Conservation (phyloP, 2,113 vertebrate genomes). For the Cyrtonyx montezumae region DNA sequence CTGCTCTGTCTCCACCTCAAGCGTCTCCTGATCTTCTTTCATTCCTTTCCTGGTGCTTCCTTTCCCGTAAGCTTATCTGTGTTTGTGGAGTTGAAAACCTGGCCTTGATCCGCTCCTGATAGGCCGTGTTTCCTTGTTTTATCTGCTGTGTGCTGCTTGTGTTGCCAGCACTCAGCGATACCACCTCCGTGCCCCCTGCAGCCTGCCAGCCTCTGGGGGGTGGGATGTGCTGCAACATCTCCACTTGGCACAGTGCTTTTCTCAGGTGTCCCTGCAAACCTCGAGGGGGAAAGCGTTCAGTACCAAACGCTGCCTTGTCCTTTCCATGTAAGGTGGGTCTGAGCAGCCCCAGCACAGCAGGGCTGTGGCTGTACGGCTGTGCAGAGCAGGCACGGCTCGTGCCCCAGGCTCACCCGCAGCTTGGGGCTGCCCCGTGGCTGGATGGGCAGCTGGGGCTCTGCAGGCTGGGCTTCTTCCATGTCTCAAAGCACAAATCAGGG, state of each 20-base stretch:
- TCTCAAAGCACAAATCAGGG: constrained; percentile 40
- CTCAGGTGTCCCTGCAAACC: neutral
- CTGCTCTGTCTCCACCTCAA: neutral
- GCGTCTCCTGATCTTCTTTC: neutral
- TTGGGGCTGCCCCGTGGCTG: neutral
- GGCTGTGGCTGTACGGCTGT: neutral
- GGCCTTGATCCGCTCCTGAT: constrained; percentile 11
- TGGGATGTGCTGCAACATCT: neutral
- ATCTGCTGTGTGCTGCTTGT: constrained; percentile 22
- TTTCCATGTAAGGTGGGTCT: neutral
- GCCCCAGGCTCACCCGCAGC: neutral
- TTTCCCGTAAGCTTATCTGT: neutral
- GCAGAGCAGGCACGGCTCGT: neutral
- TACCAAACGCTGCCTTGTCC: neutral
- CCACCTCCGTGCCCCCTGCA: neutral
- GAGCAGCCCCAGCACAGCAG: neutral
- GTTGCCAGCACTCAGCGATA: constrained; percentile 20
- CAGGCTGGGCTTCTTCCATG: neutral
- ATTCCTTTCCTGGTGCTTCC: neutral
- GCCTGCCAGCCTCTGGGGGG: neutral
- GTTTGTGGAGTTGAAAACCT: neutral
- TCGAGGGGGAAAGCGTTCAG: neutral
- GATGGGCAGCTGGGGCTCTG: constrained; percentile 1
- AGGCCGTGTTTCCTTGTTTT: neutral
- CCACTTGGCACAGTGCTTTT: neutral